Conservation (phyloP, 2,113 vertebrate genomes). For the Etheostoma spectabile region DNA sequence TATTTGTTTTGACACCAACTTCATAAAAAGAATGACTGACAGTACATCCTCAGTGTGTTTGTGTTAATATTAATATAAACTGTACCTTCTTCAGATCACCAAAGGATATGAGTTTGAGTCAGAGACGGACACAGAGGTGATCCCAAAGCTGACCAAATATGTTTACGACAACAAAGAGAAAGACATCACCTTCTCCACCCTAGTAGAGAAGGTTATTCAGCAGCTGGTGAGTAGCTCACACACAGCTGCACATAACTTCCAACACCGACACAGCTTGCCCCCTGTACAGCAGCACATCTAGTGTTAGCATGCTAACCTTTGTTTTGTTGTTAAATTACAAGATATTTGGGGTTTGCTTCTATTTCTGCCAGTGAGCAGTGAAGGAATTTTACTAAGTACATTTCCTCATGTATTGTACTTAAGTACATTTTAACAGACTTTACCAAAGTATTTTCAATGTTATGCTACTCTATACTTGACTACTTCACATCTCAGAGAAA, state of each 20-base stretch:
- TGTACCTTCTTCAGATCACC: conserved; percentile 83
- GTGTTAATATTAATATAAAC: background rate
- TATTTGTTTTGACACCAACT: background rate
- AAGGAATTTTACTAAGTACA: too few species aligned
- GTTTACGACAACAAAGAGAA: conserved; percentile 94
- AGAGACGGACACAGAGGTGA: conserved; percentile 97
- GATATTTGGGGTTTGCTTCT: background rate
- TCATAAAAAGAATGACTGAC: background rate
- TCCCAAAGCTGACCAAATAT: conserved; percentile 97
- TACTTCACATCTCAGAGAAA: background rate
- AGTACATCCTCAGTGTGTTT: background rate
- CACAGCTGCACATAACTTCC: background rate
- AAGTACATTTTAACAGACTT: background rate
- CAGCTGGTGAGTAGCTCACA: conserved; percentile 90
- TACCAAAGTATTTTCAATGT: background rate
- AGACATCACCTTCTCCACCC: conserved; percentile 89
- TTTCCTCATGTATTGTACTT: background rate
- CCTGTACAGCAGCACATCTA: conserved; percentile 3
- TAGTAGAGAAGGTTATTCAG: conserved; percentile 94
- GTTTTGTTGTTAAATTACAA: background rate
- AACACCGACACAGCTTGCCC: background rate
- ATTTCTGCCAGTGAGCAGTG: background rate
- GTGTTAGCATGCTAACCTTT: background rate
- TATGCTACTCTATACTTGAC: background rate
- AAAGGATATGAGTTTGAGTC: conserved; percentile 98